Conservation (phyloP, 2,888 invertebrate species). For the Rambutsinella grinnellia region DNA sequence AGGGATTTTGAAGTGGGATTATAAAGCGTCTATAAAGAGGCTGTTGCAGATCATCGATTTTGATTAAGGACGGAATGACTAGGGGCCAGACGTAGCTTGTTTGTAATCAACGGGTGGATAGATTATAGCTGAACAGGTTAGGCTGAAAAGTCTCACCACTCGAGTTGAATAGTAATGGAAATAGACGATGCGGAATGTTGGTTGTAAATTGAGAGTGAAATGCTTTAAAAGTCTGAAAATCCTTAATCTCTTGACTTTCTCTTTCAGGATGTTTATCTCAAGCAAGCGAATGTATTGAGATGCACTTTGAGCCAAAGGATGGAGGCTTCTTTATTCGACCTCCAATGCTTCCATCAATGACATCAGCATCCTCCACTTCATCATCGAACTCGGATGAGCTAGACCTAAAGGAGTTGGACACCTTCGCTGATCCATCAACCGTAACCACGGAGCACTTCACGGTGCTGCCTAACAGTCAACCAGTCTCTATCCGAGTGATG, state of each 20-base stretch:
- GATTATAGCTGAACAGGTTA: too few relatives aligned
- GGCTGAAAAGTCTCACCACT: too few relatives aligned
- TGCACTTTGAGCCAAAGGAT: slow-evolving; percentile 92
- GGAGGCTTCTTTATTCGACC: slow-evolving; percentile 84
- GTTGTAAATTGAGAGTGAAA: neutral
- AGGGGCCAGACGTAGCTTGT: too few relatives aligned
- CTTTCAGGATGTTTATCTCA: slow-evolving; percentile 29
- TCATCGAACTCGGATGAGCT: slow-evolving; percentile 67
- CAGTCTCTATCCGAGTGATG: slow-evolving; percentile 90
- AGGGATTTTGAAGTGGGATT: too few relatives aligned
- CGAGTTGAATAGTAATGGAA: slow-evolving; percentile 16
- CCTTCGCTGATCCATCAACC: slow-evolving; percentile 55
- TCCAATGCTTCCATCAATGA: slow-evolving; percentile 44
- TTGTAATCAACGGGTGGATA: too few relatives aligned
- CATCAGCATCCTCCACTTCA: slow-evolving; percentile 69
- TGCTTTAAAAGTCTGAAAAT: neutral
- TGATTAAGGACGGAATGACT: too few relatives aligned
- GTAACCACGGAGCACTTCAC: slow-evolving; percentile 90
- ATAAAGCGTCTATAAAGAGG: too few relatives aligned
- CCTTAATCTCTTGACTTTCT: neutral
- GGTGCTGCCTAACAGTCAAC: slow-evolving; percentile 90
- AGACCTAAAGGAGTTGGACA: slow-evolving; percentile 54
- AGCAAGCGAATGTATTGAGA: slow-evolving; percentile 74
- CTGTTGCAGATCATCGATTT: too few relatives aligned
- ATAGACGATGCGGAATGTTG: slow-evolving; percentile 19